Conservation (phyloP, 2,113 vertebrate species). For the Triplophysa tibetana region DNA sequence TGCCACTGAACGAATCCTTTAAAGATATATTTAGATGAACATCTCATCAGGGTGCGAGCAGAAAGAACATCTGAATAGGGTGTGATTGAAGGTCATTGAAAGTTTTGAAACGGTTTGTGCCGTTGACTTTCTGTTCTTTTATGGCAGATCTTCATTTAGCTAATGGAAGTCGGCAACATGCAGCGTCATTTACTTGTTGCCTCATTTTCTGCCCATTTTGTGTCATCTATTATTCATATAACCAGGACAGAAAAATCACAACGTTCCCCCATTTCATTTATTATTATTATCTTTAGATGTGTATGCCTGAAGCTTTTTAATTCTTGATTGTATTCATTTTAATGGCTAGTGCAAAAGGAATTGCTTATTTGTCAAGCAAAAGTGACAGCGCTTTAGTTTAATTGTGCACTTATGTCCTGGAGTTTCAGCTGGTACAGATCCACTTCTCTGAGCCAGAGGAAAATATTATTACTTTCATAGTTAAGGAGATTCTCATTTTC, state of each 20-base stretch:
- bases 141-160: slow-evolving; percentile 50
- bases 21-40: slow-evolving; percentile 8
- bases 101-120: not conserved
- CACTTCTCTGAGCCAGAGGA: not conserved
- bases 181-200: slow-evolving; percentile 35
- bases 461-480: too few relatives aligned
- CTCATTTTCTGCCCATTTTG: slow-evolving; percentile 34
- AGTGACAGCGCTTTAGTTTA: not conserved
- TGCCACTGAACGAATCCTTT: not conserved
- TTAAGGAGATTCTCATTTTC: too few relatives aligned
- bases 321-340: slow-evolving; percentile 23
- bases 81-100: not conserved
- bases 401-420: not conserved
- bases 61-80: slow-evolving; percentile 17
- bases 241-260: slow-evolving; percentile 36
- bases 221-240: slow-evolving; percentile 49
- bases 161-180: slow-evolving; percentile 43
- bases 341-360: slow-evolving; percentile 34
- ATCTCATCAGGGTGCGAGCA: not conserved
- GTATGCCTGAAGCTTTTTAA: slow-evolving; percentile 13
- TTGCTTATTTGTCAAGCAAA: slow-evolving; percentile 12
- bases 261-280: slow-evolving; percentile 14
- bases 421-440: not conserved
- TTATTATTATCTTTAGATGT: slow-evolving; percentile 16
- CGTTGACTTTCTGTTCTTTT: slow-evolving; percentile 37